Percentiles rank a stretch among this genome's conserved stretches.
Conservation (phyloP, 2,113 vertebrate genomes). For the Gymnarchus niloticus region DNA sequence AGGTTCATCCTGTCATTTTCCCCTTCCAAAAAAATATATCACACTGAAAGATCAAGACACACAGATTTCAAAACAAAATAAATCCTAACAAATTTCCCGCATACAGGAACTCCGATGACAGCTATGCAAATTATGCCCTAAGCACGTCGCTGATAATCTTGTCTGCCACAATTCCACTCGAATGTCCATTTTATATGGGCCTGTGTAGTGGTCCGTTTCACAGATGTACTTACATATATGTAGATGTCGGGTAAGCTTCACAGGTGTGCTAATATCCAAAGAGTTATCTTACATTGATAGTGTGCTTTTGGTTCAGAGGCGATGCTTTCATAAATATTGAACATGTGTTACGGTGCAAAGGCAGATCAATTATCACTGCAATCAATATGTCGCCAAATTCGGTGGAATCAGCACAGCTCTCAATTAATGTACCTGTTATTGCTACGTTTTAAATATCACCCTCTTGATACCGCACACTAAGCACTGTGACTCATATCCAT, state of each 20-base stretch:
- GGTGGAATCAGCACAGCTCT: constrained; percentile 28
- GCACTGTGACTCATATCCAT: constrained; percentile 36
- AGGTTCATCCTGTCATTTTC: not conserved
- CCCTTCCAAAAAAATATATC: constrained; percentile 10
- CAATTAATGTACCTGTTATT: constrained; percentile 58
- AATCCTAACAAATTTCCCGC: constrained; percentile 2
- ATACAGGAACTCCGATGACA: not conserved
- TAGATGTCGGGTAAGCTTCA: constrained; percentile 26
- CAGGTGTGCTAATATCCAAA: constrained; percentile 34
- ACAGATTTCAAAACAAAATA: constrained; percentile 8
- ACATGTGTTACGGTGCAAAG: constrained; percentile 37
- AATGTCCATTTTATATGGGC: constrained; percentile 38
- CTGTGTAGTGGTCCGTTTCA: constrained; percentile 50
- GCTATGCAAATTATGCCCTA: constrained; percentile 33
- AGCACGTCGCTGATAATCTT: constrained; percentile 29
- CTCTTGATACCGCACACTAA: constrained; percentile 24
- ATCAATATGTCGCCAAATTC: constrained; percentile 35
- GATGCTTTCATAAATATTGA: constrained; percentile 17
- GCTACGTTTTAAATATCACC: constrained; percentile 51
- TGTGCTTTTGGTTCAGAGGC: constrained; percentile 25
- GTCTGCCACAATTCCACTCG: constrained; percentile 30
- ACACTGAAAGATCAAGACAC: not conserved
- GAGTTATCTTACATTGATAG: constrained; percentile 11
- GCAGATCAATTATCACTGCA: constrained; percentile 37
- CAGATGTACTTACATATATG: constrained; percentile 27